Conservation (phyloP, 2,888 invertebrate genomes). For the Ophonus ardosiacus region DNA sequence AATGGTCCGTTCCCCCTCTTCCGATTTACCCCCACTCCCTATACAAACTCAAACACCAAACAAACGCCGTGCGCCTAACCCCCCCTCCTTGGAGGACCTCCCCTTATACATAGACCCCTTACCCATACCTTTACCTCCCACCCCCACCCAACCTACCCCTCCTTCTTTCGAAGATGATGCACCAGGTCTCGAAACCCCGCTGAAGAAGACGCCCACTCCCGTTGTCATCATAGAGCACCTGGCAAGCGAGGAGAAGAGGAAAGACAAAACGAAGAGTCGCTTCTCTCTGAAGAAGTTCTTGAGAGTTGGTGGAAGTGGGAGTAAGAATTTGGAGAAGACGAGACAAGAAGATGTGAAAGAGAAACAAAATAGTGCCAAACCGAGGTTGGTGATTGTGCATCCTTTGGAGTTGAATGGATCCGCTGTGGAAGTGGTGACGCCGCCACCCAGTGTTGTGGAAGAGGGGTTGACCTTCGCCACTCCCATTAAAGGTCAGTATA, state of each 20-base stretch:
- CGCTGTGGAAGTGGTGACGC: conserved; percentile 85
- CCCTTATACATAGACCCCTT: neutral
- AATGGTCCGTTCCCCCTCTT: conserved; percentile 24
- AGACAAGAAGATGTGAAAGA: conserved; percentile 76
- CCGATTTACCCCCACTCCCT: conserved; percentile 64
- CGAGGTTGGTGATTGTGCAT: conserved; percentile 91
- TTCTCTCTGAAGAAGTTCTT: conserved; percentile 91
- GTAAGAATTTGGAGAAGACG: conserved; percentile 83
- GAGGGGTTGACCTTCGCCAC: conserved; percentile 32
- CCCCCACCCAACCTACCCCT: neutral
- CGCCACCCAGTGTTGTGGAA: conserved; percentile 16
- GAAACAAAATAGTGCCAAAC: conserved; percentile 81
- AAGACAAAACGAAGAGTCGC: conserved; percentile 84
- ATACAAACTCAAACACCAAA: conserved; percentile 75
- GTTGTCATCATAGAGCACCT: conserved; percentile 81
- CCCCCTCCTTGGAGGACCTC: conserved; percentile 74
- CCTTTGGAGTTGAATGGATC: conserved; percentile 91
- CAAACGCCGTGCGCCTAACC: conserved; percentile 88
- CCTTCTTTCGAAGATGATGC: conserved; percentile 52
- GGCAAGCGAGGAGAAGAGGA: conserved; percentile 74
- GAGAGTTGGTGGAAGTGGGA: conserved; percentile 85
- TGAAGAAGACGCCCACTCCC: conserved; percentile 73
- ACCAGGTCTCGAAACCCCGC: neutral
- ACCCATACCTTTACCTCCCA: neutral
- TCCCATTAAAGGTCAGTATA: conserved; percentile 9